These are phyloP conservation scores for Limnodromus scolopaceus DNA, from an alignment of 2,797 vertebrate species.

Conservation along the genomic window DNA sequence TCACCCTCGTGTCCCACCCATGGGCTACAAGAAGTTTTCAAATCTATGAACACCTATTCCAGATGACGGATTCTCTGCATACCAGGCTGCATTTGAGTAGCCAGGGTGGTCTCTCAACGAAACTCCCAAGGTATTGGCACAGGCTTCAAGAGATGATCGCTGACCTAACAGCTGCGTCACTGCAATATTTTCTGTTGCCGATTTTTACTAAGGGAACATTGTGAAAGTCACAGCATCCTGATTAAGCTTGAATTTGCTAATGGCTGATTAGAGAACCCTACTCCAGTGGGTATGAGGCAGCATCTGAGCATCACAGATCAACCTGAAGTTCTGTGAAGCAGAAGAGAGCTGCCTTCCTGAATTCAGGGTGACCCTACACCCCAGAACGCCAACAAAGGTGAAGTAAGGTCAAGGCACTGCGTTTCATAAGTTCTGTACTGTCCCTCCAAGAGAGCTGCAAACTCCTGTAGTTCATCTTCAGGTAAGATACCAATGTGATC, in stretches of 20 bases:
- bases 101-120: neutral
- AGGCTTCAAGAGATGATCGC: neutral
- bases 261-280: neutral
- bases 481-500: neutral
- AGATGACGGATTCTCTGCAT: neutral
- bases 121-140: neutral
- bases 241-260: neutral
- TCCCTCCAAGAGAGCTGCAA: neutral
- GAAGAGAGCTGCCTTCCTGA: neutral
- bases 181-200: neutral
- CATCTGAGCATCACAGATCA: neutral
- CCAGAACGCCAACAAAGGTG: neutral
- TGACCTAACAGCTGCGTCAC: neutral
- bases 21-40: neutral
- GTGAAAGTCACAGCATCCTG: neutral
- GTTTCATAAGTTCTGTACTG: neutral
- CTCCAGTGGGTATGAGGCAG: neutral
- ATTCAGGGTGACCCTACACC: neutral
- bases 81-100: neutral
- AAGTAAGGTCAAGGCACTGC: neutral
- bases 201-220: neutral
- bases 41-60: neutral
- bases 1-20: neutral
- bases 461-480: neutral
- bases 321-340: neutral